Percentiles rank a stretch among this genome's conserved stretches.
phyloP scores from a whole-genome alignment of 2,888 invertebrate species.

The Polietes domitor region DNA sequence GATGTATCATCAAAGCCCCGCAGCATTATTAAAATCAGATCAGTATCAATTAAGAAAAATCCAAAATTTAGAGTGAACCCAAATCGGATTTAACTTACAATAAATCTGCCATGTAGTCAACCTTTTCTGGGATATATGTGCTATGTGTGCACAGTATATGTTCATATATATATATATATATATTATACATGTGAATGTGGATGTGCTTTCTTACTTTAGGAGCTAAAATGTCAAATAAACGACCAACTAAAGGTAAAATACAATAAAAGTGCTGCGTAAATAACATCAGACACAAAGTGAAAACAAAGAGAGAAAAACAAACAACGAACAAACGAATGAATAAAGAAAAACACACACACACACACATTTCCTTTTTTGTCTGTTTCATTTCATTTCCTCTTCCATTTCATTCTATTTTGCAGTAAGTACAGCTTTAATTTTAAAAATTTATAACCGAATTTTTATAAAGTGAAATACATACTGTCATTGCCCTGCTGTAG shows the following conservation, averaged over 20 bases:
- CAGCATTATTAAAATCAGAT: too few relatives aligned
- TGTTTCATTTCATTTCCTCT: neutral
- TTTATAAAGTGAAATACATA: neutral
- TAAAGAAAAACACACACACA: conserved; percentile 1
- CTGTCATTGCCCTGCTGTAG: neutral
- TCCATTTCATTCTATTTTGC: neutral
- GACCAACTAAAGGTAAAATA: neutral
- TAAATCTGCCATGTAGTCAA: neutral
- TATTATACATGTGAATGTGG: neutral
- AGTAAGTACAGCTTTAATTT: neutral
- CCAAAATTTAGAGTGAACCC: neutral
- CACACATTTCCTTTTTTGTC: neutral
- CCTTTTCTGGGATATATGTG: neutral
- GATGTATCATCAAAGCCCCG: too few relatives aligned
- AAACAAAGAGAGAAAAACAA: neutral
- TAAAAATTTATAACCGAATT: neutral
- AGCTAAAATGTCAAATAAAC: neutral
- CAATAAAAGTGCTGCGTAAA: neutral
- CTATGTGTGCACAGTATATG: neutral
- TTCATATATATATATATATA: neutral
- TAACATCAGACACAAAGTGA: neutral
- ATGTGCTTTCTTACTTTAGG: too few relatives aligned
- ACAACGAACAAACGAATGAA: too few relatives aligned
- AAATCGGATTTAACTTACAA: neutral
- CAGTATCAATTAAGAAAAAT: too few relatives aligned